Percentiles rank a stretch among this genome's conserved stretches.
These are phyloP conservation scores for Pocillopora verrucosa DNA, from an alignment of 64 coral and sea anemone genomes.

Conservation along the genomic window DNA sequence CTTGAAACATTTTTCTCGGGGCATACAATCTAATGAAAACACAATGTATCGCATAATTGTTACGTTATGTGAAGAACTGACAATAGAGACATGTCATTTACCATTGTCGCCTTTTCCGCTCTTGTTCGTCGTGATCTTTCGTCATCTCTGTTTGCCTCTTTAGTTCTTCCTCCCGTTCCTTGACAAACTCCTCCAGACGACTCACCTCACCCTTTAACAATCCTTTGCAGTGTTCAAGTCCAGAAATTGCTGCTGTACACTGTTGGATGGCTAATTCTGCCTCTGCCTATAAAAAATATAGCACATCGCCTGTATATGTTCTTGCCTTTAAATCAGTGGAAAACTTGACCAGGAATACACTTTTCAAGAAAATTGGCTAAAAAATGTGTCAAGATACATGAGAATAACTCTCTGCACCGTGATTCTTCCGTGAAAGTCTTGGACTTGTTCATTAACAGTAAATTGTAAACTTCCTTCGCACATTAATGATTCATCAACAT, in stretches of 20 bases:
- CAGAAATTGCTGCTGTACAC: slow-evolving; percentile 28
- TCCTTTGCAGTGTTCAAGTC: slow-evolving; percentile 42
- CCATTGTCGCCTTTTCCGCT: neutral
- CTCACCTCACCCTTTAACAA: slow-evolving; percentile 30
- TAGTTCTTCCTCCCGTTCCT: neutral
- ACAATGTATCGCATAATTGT: too few species aligned
- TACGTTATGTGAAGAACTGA: neutral
- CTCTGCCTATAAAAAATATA: slow-evolving; percentile 29
- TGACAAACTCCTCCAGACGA: neutral
- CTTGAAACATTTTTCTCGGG: too few species aligned
- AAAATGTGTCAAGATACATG: too few species aligned
- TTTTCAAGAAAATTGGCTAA: too few species aligned
- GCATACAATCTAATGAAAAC: neutral
- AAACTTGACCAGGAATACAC: too few species aligned
- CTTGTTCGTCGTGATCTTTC: neutral
- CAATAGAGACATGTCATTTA: neutral
- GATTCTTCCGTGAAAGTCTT: too few species aligned
- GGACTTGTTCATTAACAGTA: too few species aligned
- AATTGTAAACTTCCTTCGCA: too few species aligned
- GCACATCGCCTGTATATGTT: neutral
- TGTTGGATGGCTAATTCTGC: slow-evolving; percentile 31
- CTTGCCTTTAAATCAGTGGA: too few species aligned
- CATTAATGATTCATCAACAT: too few species aligned
- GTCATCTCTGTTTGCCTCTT: neutral
- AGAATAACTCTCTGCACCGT: too few species aligned